Conservation (phyloP, 2,797 vertebrate species). For the Pygocentrus nattereri region DNA sequence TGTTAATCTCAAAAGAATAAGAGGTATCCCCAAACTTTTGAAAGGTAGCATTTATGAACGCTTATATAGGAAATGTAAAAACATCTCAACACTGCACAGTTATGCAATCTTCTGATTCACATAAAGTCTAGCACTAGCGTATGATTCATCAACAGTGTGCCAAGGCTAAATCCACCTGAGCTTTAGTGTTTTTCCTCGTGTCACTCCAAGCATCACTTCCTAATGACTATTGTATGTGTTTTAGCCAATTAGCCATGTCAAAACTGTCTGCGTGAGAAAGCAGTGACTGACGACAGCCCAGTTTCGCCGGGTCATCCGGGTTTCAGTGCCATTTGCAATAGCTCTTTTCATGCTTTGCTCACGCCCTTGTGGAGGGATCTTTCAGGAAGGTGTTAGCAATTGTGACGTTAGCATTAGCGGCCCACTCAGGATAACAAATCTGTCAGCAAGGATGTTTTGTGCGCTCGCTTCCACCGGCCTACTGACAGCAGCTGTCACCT, state of each 20-base stretch:
- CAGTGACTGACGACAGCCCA: conserved; percentile 49
- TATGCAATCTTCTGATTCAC: neutral
- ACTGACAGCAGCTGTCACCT: conserved; percentile 82
- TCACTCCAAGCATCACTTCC: neutral
- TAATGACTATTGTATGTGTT: conserved; percentile 37
- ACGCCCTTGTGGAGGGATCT: conserved; percentile 58
- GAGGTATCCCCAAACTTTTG: neutral
- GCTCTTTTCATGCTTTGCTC: conserved; percentile 52
- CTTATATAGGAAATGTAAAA: neutral
- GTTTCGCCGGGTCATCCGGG: conserved; percentile 39
- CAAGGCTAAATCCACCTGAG: neutral
- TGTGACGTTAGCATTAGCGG: conserved; percentile 59
- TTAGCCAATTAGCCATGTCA: conserved; percentile 48
- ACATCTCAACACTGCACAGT: neutral
- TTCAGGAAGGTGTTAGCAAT: conserved; percentile 55
- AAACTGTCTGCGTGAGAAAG: conserved; percentile 55
- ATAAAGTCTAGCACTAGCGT: too few species aligned
- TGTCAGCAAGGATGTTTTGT: conserved; percentile 81
- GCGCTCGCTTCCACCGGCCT: conserved; percentile 70
- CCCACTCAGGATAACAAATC: conserved; percentile 62
- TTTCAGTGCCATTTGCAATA: conserved; percentile 49
- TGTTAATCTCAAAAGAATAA: neutral
- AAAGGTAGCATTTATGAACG: neutral
- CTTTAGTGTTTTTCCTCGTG: neutral
- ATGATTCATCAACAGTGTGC: conserved; percentile 4